Conservation (phyloP, 2,797 vertebrate species). For the Acrossocheilus wenchowensis region DNA sequence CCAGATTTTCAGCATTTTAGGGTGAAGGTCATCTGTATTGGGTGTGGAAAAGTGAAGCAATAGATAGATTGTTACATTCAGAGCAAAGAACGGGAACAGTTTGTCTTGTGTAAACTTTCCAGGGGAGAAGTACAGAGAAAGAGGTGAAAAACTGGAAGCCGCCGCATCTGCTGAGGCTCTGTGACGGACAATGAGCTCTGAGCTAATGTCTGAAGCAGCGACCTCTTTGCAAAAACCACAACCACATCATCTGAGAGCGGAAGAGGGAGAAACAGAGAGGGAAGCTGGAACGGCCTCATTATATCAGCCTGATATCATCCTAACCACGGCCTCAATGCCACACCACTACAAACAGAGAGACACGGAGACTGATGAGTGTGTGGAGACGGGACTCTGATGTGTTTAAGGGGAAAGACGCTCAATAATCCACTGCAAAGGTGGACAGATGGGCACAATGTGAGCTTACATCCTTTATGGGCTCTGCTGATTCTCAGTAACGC, state of each 20-base stretch:
- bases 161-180: conserved; percentile 54
- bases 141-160: conserved; percentile 63
- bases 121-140: neutral
- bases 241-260: conserved; percentile 62
- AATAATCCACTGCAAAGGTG: conserved; percentile 18
- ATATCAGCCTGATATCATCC: conserved; percentile 60
- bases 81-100: conserved; percentile 6
- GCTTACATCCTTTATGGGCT: neutral
- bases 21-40: conserved; percentile 27
- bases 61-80: neutral
- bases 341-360: conserved; percentile 52
- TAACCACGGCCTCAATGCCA: conserved; percentile 48
- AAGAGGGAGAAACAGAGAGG: conserved; percentile 50
- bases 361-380: conserved; percentile 43
- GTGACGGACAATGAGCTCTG: conserved; percentile 55
- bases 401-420: conserved; percentile 13
- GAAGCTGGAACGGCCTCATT: conserved; percentile 42
- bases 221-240: conserved; percentile 50
- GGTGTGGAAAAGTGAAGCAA: neutral
- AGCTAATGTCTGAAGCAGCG: conserved; percentile 53
- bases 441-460: conserved; percentile 35
- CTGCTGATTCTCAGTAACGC: neutral
- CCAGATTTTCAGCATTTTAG: conserved; percentile 15
- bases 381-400: conserved; percentile 23
- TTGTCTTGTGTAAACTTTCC: conserved; percentile 1